Base-by-base conservation (phyloP, 2,113 vertebrate genomes). In the Semicossyphus pulcher region DNA sequence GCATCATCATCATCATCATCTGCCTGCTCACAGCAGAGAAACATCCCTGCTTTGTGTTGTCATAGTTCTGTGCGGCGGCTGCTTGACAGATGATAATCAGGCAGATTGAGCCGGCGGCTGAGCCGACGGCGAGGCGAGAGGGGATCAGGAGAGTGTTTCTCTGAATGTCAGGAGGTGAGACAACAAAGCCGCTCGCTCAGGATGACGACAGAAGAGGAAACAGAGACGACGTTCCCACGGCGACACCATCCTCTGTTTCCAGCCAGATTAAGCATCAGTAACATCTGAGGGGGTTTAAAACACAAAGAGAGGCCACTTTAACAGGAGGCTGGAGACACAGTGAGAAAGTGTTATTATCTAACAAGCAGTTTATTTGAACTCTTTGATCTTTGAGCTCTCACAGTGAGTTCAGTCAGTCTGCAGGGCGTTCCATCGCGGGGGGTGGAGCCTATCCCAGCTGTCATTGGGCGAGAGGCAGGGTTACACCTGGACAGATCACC, bases 31-130 rank as follows among this genome's bases (percentile, higher is more conserved):
- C 56, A 58, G 59, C 20, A 5, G 54, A 72, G 28, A 61, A 77
- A 61, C 25, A 44, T n/a, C 25, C 31, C 59, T 14, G 34, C 58
- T 49, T 72, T 66, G 59, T 48, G 89, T 89, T 72, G 81, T 76
- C 81, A 87, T 89, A 72, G 88, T 18, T 89, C 89, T 80, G 1
- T 14, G 18, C 48, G 3, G 32, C 72, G 51, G 78, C 56, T 64
- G 73, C 75, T 84, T 88, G 84, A 92, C 89, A 89, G 90, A 86
- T 89, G 85, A 83, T 85, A 41, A 80, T 87, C 36, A 37, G 81
- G 78, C 53, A 56, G 63, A 60, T 34, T 41, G 72, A 72, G 85
- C 37, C 1, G n/a, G 23, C 2, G 14, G 61, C 37, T 56, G 72
- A 70, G 65, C 41, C 10, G 68, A 56, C 18, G 28, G 21, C 1